Evolutionary conservation across 1,140 invertebrate genomes (phyloP), one percentile per base, ranked within the genome.

Genomic region (Eumeta japonica): DNA sequence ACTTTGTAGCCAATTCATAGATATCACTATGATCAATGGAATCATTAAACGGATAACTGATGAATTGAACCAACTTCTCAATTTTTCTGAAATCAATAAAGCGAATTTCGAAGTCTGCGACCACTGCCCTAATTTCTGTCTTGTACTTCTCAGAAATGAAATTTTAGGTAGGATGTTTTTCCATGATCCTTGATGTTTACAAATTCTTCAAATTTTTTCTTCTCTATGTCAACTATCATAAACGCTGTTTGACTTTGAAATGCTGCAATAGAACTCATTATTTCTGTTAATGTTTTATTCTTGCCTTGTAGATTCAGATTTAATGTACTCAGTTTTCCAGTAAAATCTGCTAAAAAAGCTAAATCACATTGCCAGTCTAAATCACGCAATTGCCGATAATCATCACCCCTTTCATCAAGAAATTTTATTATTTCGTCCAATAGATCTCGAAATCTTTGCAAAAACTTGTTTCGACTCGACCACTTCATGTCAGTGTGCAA

Each of bases 371-470:
- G 44, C 43, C 51, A 55, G 31, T 47, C 36, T 46, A 39, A 38
- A 50, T 58, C 38, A 45, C 35, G 18, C 35, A 50, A 48, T 47
- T 53, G 39, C 33, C 11, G 39, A 49, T 41, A 56, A 43, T 46
- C 28, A 43, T 46, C 40, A 41, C 37, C 47, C 16, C 27, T 46
- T 38, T 47, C 30, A 11, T 50, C 35, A 48, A 55, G 38, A 48
- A 58, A 48, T 46, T 50, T 39, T 41, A 47, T 56, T 56, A 56
- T 55, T 48, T 53, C 44, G 18, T 43, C 32, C 28, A 56, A 52
- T 35, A 57, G 19, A 47, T 48, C 42, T 37, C 40, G 13, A 51
- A 61, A 56, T 45, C 48, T 37, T 46, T 61, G 43, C 44, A 52
- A 48, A 48, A 57, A 50, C 39, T 57, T 48, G 37, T 49, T 30